Evolutionary conservation across 2,113 vertebrate genomes (phyloP).

Genomic region (Oreocharis arfaki): DNA sequence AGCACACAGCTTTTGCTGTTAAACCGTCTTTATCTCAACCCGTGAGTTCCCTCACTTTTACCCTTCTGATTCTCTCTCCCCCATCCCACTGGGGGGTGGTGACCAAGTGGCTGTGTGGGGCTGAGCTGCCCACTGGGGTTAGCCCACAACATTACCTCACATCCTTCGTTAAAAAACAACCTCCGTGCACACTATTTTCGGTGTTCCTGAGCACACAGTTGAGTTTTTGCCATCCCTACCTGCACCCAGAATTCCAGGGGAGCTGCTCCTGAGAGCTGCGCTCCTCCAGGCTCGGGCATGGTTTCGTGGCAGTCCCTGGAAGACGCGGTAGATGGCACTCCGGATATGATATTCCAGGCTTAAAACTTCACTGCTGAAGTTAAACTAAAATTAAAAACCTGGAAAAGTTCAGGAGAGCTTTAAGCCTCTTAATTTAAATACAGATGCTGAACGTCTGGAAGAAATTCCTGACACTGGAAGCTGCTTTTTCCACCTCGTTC

Average conservation of each 20-base stretch:
- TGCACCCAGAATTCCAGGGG: neutral
- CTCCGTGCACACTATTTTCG: neutral
- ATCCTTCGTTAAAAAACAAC: neutral
- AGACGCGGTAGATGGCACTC: conserved; percentile 56
- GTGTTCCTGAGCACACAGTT: neutral
- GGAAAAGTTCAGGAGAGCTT: conserved; percentile 19
- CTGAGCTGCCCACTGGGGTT: neutral
- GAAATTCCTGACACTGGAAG: conserved; percentile 57
- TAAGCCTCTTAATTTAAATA: conserved; percentile 65
- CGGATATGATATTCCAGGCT: neutral
- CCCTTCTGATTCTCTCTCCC: neutral
- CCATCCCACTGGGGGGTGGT: fast-evolving
- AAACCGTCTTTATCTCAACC: neutral
- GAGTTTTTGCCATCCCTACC: neutral
- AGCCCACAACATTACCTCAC: neutral
- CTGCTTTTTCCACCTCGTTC: conserved; percentile 18
- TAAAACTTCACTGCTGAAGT: neutral
- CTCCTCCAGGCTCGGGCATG: neutral
- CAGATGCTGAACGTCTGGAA: conserved; percentile 34
- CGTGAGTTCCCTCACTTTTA: neutral
- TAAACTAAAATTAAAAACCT: conserved; percentile 29
- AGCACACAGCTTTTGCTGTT: neutral
- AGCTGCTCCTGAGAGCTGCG: neutral
- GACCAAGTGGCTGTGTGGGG: fast-evolving
- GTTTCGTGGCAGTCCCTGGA: neutral